Conservation (phyloP, 1,140 invertebrate genomes). For the Macrobrachium rosenbergii region DNA sequence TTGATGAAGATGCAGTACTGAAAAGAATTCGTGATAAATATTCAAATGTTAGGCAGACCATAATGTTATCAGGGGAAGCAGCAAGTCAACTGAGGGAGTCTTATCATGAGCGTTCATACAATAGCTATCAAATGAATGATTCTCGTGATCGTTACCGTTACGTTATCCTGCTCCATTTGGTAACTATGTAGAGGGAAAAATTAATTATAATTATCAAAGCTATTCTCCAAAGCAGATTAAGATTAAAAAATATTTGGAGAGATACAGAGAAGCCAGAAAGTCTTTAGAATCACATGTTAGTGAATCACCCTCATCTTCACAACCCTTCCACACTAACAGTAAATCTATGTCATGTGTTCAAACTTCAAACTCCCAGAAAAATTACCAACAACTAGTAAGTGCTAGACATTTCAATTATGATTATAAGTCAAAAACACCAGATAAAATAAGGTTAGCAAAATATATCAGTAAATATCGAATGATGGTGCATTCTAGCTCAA, state of each 20-base stretch:
- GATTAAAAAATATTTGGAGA: slow-evolving; percentile 38
- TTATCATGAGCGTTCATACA: not conserved
- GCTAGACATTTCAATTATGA: too few relatives aligned
- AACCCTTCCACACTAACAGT: not conserved
- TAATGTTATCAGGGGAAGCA: not conserved
- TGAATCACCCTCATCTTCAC: not conserved
- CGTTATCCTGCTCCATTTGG: not conserved
- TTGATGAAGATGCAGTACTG: slow-evolving; percentile 18
- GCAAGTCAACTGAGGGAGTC: not conserved
- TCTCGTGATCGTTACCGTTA: not conserved
- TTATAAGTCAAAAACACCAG: slow-evolving; percentile 13
- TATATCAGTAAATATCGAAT: not conserved
- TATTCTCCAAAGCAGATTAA: slow-evolving; percentile 12
- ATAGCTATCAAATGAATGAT: not conserved
- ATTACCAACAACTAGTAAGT: too few relatives aligned
- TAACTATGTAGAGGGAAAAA: slow-evolving; percentile 30
- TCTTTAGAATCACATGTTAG: not conserved
- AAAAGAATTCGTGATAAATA: slow-evolving; percentile 36
- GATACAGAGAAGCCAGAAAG: slow-evolving; percentile 16
- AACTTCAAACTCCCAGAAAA: not conserved
- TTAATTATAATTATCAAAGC: slow-evolving; percentile 36
- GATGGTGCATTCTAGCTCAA: not conserved
- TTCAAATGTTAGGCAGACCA: slow-evolving; percentile 13
- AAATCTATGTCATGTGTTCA: not conserved
- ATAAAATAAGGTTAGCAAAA: not conserved